These are phyloP conservation scores for Solea solea DNA, from an alignment of 2,113 vertebrate species.

Conservation along the genomic window DNA sequence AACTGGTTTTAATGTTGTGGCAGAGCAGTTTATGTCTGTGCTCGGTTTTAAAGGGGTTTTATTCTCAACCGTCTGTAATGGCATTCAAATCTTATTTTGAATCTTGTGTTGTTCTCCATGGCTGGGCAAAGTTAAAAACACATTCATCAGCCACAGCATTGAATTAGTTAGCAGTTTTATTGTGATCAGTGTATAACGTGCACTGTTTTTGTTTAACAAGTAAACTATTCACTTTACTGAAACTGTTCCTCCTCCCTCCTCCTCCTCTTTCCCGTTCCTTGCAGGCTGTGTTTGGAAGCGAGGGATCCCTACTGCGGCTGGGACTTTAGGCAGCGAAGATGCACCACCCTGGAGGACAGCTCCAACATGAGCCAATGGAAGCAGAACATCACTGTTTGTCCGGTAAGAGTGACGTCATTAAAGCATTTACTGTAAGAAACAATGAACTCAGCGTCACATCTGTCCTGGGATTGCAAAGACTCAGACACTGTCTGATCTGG, in stretches of 20 bases:
- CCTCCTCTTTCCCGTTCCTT: not conserved
- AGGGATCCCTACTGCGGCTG: conserved; percentile 98
- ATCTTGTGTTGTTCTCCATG: too few relatives aligned
- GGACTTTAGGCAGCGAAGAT: conserved; percentile 92
- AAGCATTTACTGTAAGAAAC: conserved; percentile 2
- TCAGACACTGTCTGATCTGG: not conserved
- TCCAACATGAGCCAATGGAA: conserved; percentile 98
- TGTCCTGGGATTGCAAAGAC: not conserved
- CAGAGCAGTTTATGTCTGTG: too few relatives aligned
- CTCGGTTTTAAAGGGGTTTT: too few relatives aligned
- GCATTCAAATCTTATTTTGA: too few relatives aligned
- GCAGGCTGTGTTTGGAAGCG: conserved; percentile 92
- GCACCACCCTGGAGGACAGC: conserved; percentile 95
- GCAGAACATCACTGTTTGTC: conserved; percentile 96
- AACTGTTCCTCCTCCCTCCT: not conserved
- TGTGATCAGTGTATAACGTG: not conserved
- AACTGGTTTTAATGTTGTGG: too few relatives aligned
- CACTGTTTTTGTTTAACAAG: not conserved
- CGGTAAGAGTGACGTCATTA: conserved; percentile 81
- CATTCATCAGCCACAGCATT: too few relatives aligned
- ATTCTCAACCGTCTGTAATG: too few relatives aligned
- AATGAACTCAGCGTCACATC: not conserved
- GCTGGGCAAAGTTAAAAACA: too few relatives aligned
- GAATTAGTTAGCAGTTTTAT: too few relatives aligned
- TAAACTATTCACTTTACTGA: not conserved